phyloP scores from a whole-genome alignment of 1,140 invertebrate genomes.

The Drosophila punjabiensis region DNA sequence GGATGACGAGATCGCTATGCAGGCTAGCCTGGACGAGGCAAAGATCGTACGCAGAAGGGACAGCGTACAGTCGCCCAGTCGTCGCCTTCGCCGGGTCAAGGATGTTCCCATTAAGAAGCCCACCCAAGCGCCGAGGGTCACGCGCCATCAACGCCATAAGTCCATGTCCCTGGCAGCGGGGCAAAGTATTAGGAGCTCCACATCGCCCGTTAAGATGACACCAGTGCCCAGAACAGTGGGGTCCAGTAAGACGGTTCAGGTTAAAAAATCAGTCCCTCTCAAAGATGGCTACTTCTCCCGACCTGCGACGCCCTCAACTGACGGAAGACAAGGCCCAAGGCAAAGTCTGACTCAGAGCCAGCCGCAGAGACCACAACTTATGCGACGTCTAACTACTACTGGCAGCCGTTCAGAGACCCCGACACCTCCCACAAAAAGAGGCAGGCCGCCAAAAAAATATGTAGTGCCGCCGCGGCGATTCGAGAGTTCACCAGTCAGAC shows the following conservation, averaged over 20 bases:
- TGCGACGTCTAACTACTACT: too few species aligned
- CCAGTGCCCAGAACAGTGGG: slow-evolving; percentile 39
- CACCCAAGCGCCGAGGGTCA: slow-evolving; percentile 34
- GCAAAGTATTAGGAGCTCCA: slow-evolving; percentile 39
- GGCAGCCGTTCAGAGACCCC: too few species aligned
- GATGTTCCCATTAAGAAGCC: slow-evolving; percentile 46
- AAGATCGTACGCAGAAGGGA: neutral
- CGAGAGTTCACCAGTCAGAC: neutral
- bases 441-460: slow-evolving; percentile 9
- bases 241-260: slow-evolving; percentile 2
- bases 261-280: neutral
- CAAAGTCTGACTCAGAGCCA: neutral
- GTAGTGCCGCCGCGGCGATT: neutral
- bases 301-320: neutral
- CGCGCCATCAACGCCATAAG: slow-evolving; percentile 56
- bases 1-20: slow-evolving; percentile 34
- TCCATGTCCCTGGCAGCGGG: slow-evolving; percentile 44
- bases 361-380: neutral
- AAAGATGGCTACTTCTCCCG: slow-evolving; percentile 58
- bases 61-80: slow-evolving; percentile 3
- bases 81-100: slow-evolving; percentile 45
- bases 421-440: neutral
- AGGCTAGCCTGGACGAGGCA: slow-evolving; percentile 33
- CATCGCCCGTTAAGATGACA: slow-evolving; percentile 64
- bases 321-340: too few species aligned